Evolutionary conservation across 2,113 vertebrate genomes (phyloP).

Genomic region (Bubo scandiacus): DNA sequence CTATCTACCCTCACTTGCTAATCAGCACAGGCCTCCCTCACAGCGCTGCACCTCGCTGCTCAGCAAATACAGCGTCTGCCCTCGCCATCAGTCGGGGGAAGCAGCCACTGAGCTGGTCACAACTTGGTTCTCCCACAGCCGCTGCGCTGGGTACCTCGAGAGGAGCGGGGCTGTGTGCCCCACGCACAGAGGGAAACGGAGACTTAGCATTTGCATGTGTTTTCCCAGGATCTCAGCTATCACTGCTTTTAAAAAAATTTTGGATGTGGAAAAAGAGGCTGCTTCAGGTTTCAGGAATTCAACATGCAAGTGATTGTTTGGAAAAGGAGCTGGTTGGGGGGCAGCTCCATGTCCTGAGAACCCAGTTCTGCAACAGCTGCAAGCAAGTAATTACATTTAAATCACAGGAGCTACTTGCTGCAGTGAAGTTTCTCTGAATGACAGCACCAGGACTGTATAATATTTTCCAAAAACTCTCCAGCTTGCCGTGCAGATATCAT

Average conservation of each 20-base stretch:
- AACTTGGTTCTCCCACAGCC: background rate
- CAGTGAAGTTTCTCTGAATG: background rate
- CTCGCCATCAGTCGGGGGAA: accelerated
- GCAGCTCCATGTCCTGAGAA: background rate
- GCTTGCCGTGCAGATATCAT: background rate
- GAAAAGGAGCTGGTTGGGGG: background rate
- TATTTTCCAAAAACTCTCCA: background rate
- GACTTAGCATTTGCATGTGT: accelerated
- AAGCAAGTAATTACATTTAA: background rate
- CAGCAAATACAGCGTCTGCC: accelerated
- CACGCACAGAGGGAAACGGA: accelerated
- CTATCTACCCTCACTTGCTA: background rate
- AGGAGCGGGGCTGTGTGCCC: background rate
- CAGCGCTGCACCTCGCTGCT: accelerated
- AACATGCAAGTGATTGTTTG: background rate
- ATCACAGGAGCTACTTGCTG: background rate
- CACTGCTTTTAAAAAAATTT: background rate
- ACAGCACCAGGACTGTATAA: background rate
- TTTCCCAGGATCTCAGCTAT: background rate
- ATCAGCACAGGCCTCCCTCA: background rate
- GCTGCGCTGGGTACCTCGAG: background rate
- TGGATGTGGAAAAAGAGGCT: background rate
- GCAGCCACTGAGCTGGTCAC: background rate
- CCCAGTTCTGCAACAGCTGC: background rate
- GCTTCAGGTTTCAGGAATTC: background rate